Percentiles rank a stretch among this genome's conserved stretches.
Evolutionary conservation across 2,797 vertebrate species (phyloP).

Genomic region (Hemitrygon akajei): DNA sequence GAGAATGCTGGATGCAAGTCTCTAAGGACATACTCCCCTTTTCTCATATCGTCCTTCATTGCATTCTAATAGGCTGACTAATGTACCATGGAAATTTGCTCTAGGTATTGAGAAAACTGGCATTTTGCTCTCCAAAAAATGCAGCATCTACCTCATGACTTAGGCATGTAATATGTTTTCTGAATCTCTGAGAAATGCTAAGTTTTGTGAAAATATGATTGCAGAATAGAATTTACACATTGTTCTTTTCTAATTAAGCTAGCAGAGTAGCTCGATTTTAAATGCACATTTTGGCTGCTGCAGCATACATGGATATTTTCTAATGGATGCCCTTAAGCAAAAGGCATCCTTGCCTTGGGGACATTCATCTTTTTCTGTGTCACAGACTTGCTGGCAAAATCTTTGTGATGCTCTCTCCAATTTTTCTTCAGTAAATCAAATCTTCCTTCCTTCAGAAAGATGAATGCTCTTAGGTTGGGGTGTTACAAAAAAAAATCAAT

Average conservation of each 20-base stretch:
- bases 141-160: constrained; percentile 39
- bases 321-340: constrained; percentile 97
- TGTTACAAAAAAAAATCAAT: constrained; percentile 97
- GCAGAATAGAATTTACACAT: constrained; percentile 29
- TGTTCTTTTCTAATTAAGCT: constrained; percentile 54
- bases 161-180: constrained; percentile 32
- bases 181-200: background rate
- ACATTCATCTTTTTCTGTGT: constrained; percentile 96
- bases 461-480: constrained; percentile 91
- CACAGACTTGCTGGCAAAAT: constrained; percentile 89
- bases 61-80: constrained; percentile 97
- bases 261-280: constrained; percentile 53
- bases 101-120: constrained; percentile 66
- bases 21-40: constrained; percentile 78
- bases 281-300: constrained; percentile 65
- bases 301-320: constrained; percentile 77
- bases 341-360: constrained; percentile 85
- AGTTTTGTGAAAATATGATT: constrained; percentile 55
- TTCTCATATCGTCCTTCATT: constrained; percentile 87
- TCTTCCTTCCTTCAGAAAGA: constrained; percentile 99
- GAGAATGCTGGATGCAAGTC: constrained; percentile 77
- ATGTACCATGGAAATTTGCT: constrained; percentile 98
- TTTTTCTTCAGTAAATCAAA: constrained; percentile 99
- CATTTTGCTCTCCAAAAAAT: constrained; percentile 53
- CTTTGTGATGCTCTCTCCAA: constrained; percentile 99